Evolutionary conservation across 2,113 vertebrate species (phyloP).

Genomic region (Polypterus senegalus): DNA sequence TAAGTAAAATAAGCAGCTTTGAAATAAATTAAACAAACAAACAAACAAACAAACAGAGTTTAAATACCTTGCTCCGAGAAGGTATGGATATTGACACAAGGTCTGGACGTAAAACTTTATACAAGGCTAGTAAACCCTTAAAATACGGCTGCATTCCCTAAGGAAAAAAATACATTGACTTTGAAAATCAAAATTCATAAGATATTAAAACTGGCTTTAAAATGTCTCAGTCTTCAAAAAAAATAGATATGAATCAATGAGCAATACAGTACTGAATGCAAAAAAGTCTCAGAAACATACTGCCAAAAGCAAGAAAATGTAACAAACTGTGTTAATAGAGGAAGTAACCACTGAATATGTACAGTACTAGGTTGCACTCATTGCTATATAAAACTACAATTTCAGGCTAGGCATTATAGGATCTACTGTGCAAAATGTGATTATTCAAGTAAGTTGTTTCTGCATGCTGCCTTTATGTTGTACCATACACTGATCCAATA

Average conservation of each 20-base stretch:
- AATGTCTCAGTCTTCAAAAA: neutral
- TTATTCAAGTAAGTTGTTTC: no score
- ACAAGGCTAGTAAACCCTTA: slow-evolving; percentile 70
- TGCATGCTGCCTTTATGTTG: no score
- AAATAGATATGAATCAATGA: neutral
- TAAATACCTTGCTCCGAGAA: slow-evolving; percentile 59
- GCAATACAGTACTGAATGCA: no score
- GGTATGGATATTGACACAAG: slow-evolving; percentile 66
- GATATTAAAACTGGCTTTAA: no score
- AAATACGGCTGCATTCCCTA: slow-evolving; percentile 71
- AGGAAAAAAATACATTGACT: slow-evolving; percentile 11
- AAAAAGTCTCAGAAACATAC: no score
- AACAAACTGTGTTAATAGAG: slow-evolving; percentile 1
- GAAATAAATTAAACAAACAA: neutral
- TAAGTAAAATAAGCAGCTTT: neutral
- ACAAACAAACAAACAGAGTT: neutral
- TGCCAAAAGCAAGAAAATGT: neutral
- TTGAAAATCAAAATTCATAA: no score
- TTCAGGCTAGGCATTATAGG: no score
- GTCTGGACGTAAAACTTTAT: slow-evolving; percentile 72
- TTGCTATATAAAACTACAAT: no score
- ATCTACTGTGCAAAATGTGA: no score
- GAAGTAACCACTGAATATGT: no score
- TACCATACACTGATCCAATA: no score
- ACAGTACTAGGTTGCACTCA: no score